These are phyloP conservation scores for Unio pictorum DNA, from an alignment of 2,888 invertebrate species.

Conservation along the genomic window DNA sequence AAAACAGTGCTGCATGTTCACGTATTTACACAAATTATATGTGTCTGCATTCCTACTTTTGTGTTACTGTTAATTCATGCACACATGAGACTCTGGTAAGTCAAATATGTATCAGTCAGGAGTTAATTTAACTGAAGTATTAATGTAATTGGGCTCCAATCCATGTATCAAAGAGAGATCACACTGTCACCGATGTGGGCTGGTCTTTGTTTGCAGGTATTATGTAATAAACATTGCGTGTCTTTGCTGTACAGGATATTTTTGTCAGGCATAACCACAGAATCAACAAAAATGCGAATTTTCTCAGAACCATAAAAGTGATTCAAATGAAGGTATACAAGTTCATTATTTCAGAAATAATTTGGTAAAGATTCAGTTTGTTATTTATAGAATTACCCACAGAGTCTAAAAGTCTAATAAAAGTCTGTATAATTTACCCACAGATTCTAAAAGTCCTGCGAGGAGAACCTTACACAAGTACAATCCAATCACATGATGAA, in stretches of 20 bases:
- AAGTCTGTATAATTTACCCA: conserved; percentile 1
- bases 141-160: no score
- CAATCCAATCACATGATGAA: not conserved
- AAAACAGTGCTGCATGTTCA: not conserved
- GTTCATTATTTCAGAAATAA: no score
- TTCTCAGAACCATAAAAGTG: no score
- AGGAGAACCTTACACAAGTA: conserved; percentile 49
- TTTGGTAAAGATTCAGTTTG: not conserved
- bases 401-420: conserved; percentile 44
- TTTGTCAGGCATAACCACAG: no score
- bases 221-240: not conserved
- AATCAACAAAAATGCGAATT: no score
- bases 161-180: no score
- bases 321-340: no score
- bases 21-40: not conserved
- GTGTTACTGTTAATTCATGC: not conserved
- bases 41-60: not conserved
- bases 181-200: no score
- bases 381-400: conserved; percentile 1
- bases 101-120: no score
- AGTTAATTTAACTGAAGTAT: no score
- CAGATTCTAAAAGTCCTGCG: conserved; percentile 52
- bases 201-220: no score
- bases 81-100: no score
- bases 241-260: not conserved